Conservation (phyloP, 2,888 invertebrate genomes). For the Euphydryas editha region DNA sequence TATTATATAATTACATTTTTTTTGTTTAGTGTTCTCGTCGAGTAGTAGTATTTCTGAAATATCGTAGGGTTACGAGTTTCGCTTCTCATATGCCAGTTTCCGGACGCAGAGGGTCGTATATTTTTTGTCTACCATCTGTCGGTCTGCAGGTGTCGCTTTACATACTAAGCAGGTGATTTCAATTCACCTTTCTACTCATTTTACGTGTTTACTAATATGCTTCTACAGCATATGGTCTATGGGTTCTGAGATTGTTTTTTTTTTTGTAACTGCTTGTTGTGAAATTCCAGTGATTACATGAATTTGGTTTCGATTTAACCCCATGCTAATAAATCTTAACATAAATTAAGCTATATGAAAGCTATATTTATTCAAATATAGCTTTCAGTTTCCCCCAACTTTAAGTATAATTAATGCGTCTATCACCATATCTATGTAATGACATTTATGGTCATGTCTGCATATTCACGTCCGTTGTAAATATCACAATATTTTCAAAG, state of each 20-base stretch:
- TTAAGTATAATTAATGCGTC: neutral
- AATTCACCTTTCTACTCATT: conserved; percentile 59
- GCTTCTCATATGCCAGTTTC: conserved; percentile 49
- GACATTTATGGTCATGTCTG: conserved; percentile 10
- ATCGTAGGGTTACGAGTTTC: conserved; percentile 39
- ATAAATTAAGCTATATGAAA: no score
- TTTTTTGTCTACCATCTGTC: conserved; percentile 76
- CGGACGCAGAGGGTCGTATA: conserved; percentile 54
- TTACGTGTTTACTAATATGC: conserved; percentile 31
- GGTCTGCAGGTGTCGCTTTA: conserved; percentile 74
- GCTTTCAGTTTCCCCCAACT: neutral
- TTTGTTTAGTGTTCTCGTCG: neutral
- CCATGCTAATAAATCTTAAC: no score
- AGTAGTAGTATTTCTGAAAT: conserved; percentile 12
- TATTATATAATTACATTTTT: neutral
- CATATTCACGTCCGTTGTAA: conserved; percentile 9
- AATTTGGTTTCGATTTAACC: neutral
- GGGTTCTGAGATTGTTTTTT: conserved; percentile 19
- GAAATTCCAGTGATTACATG: neutral
- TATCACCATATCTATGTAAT: conserved; percentile 4
- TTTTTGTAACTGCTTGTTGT: conserved; percentile 9
- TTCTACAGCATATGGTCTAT: conserved; percentile 22
- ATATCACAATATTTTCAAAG: conserved; percentile 10
- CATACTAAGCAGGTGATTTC: conserved; percentile 79
- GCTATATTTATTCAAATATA: neutral